Base-by-base conservation (phyloP, 2,797 vertebrate genomes). In the Podarcis siculus region DNA sequence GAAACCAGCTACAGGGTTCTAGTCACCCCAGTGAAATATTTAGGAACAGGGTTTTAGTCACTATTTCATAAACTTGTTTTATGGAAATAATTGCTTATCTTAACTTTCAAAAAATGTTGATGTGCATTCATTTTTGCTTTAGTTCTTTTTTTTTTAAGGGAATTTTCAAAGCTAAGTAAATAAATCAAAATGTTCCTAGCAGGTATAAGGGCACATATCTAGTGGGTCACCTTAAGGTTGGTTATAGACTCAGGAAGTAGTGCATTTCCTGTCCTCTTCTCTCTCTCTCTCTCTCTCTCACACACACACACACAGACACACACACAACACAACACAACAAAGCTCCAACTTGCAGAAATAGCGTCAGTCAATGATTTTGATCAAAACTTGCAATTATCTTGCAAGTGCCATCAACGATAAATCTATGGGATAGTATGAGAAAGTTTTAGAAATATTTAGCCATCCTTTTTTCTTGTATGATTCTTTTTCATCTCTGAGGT, bases 61-160 rank as follows among this genome's bases (percentile, higher is more conserved):
- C 82, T 92, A 90, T 82, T 93, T 93, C 85, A n/a, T 73, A 93
- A 90, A 83, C n/a, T 2, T 78, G 42, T 71, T 86, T 69, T 67
- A 83, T 27, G 21, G 61, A 83, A 85, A 79, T 86, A 88, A 75
- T 89, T 86, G 85, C 89, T 5, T 72, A 19, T 27, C 32, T 69
- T 49, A 39, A n/a, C 7, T 82, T 87, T 71, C 32, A n/a, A 75
- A 15, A 3, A 73, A 87, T 88, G 85, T 88, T 91, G 7, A 90
- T 75, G 79, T 30, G 71, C 37, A 8, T 1, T 83, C 90, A 86
- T 87, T 45, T 17, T 10, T 88, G 6, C 9, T 58, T 21, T 71
- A 91, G 30, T 72, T 89, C 25, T 35, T 0, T 32, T 82, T 78
- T 86, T 32, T 42, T 58, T 0, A 71, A 32, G 17, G 15, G 17